These are phyloP conservation scores for Drosophila elegans DNA, from an alignment of 1,140 invertebrate genomes.

Conservation along the genomic window DNA sequence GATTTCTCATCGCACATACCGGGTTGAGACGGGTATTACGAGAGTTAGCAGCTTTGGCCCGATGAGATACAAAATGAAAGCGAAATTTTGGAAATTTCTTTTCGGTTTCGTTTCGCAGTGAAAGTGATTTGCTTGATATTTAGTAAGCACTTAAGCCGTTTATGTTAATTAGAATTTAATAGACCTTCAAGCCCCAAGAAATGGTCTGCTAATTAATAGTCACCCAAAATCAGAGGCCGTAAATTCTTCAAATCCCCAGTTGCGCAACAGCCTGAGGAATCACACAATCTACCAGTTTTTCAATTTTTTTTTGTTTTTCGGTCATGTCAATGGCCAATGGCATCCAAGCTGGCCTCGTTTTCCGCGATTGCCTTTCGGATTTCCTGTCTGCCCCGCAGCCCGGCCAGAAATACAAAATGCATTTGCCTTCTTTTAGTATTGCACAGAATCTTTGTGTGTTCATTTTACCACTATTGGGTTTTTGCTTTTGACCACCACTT, in stretches of 20 bases:
- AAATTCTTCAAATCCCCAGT: constrained; percentile 68
- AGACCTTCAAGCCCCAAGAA: constrained; percentile 30
- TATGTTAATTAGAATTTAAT: constrained; percentile 80
- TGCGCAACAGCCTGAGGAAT: constrained; percentile 59
- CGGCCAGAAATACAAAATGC: constrained; percentile 21
- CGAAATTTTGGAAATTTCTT: constrained; percentile 75
- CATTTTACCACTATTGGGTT: constrained; percentile 25
- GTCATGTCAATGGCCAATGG: constrained; percentile 74
- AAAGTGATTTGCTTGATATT: constrained; percentile 72
- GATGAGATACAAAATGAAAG: constrained; percentile 67
- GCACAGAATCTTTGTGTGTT: constrained; percentile 28
- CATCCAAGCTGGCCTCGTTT: constrained; percentile 67
- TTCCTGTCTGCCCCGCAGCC: constrained; percentile 54
- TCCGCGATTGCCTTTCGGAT: constrained; percentile 53
- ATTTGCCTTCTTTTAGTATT: constrained; percentile 34
- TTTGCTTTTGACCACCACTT: constrained; percentile 32
- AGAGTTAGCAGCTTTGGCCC: constrained; percentile 11
- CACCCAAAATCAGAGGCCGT: constrained; percentile 52
- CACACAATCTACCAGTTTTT: constrained; percentile 34
- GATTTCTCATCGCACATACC: constrained; percentile 71
- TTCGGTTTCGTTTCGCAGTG: constrained; percentile 63
- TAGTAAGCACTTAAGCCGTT: constrained; percentile 57
- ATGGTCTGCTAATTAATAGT: constrained; percentile 53
- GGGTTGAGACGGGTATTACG: constrained; percentile 18
- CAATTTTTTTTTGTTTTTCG: constrained; percentile 18